Evolutionary conservation across 2,797 vertebrate genomes (phyloP), one percentile per base, ranked within the genome.

Genomic region (Rhynchotus rufescens): DNA sequence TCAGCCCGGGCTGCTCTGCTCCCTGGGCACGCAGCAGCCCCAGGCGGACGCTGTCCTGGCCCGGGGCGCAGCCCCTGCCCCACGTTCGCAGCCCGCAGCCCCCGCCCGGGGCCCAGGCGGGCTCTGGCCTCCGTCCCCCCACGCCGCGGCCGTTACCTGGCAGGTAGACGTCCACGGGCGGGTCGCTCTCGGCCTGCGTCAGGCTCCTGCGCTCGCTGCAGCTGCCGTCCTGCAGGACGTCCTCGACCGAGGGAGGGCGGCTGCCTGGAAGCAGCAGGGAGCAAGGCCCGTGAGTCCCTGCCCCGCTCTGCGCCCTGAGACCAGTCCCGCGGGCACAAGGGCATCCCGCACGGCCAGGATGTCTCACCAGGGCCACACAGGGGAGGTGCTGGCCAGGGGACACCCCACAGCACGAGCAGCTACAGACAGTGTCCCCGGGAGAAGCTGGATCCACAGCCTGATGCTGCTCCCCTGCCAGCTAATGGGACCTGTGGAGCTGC

Each of bases 151-250:
- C 7, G 0, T 84, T 97, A 99, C 99, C 99, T 97, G 99, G 99
- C 94, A 99, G 97, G 94, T 97, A 99, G 64, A 98, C 94, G 6
- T 99, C 98, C 0, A 98, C 98, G 0, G 98, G 97, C 1, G 98
- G 97, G 84, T 98, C 98, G 1, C 97, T 98, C 83, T 98, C 98
- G 0, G 97, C 95, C 88, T 98, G 98, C 52, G 98, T 97, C 87
- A 98, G 97, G 96, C 98, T 97, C 85, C 98, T 98, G 96, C 97
- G 97, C 88, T 99, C 98, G 0, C 98, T 97, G 4, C 94, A 92
- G 97, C 97, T 98, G 88, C 98, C 97, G 30, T 99, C 99, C 86
- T 99, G 98, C 69, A 99, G 96, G 77, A 99, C 98, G 0, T 99
- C 98, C 56, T 97, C 98, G 0, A 98, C 97, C 2, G 98, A 98